A percentile compares a stretch with the other conserved stretches of the same genome.
Evolutionary conservation across 2,888 invertebrate genomes (phyloP).

Genomic region (Chaetogeoica ovagalla): DNA sequence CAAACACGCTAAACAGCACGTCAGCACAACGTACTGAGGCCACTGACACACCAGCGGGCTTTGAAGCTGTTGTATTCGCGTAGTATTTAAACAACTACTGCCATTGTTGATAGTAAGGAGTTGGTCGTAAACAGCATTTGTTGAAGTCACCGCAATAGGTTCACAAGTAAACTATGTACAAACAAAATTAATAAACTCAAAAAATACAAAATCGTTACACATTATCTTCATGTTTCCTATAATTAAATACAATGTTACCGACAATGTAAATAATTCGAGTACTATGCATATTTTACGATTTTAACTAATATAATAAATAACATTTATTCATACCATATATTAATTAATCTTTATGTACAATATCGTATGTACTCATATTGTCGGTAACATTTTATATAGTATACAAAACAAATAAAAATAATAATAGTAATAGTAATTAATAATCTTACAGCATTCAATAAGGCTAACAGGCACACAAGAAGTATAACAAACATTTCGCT

Average conservation of each 20-base stretch:
- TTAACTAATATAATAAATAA: too few relatives aligned
- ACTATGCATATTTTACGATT: too few relatives aligned
- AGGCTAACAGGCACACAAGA: slow-evolving; percentile 30
- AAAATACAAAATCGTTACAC: background rate
- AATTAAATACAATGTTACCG: too few relatives aligned
- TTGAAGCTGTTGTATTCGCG: slow-evolving; percentile 63
- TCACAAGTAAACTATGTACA: slow-evolving; percentile 34
- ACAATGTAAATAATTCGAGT: too few relatives aligned
- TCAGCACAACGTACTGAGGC: slow-evolving; percentile 84
- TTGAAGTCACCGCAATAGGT: slow-evolving; percentile 1
- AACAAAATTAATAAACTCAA: slow-evolving; percentile 12
- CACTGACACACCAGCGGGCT: slow-evolving; percentile 71
- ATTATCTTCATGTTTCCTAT: too few relatives aligned
- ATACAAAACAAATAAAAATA: background rate
- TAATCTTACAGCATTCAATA: slow-evolving; percentile 31
- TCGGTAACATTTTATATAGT: too few relatives aligned
- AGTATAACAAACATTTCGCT: slow-evolving; percentile 13
- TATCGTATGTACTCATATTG: too few relatives aligned
- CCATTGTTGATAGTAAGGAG: background rate
- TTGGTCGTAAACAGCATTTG: background rate
- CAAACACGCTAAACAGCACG: slow-evolving; percentile 81
- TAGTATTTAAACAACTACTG: background rate
- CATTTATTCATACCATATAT: too few relatives aligned
- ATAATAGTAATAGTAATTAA: background rate
- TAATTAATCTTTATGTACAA: too few relatives aligned